These are phyloP conservation scores for Blastomussa wellsi DNA, from an alignment of 92 coral and sea anemone species.

Conservation along the genomic window DNA sequence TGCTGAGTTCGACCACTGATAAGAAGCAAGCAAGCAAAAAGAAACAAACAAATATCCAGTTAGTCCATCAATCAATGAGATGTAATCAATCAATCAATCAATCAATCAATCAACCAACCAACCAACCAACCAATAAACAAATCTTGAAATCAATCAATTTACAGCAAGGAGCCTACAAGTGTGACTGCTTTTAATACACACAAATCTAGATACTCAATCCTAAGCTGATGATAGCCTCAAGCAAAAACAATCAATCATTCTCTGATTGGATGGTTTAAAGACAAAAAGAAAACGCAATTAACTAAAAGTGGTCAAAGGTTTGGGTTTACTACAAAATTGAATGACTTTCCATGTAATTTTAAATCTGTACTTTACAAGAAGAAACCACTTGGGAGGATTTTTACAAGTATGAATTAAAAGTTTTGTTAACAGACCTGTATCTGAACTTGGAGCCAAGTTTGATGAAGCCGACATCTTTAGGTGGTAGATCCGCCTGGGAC, in stretches of 20 bases:
- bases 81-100: not conserved
- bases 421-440: conserved; percentile 69
- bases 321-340: not conserved
- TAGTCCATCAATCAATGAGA: not conserved
- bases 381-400: no score
- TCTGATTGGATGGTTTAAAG: no score
- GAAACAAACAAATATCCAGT: not conserved
- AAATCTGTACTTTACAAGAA: no score
- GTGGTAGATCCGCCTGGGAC: conserved; percentile 73
- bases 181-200: no score
- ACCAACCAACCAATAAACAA: not conserved
- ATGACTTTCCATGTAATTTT: not conserved
- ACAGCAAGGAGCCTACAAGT: no score
- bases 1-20: conserved; percentile 93
- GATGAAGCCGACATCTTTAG: conserved; percentile 60
- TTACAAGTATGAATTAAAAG: not conserved
- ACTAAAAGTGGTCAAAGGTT: no score
- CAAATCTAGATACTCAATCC: no score
- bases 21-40: not conserved
- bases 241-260: no score
- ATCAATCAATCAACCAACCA: not conserved
- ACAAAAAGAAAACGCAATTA: no score
- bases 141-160: no score
- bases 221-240: no score
- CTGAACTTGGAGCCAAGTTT: conserved; percentile 84